Percentiles rank a stretch among this genome's conserved stretches.
Evolutionary conservation across 2,113 vertebrate genomes (phyloP).

Genomic region (Sprattus sprattus): DNA sequence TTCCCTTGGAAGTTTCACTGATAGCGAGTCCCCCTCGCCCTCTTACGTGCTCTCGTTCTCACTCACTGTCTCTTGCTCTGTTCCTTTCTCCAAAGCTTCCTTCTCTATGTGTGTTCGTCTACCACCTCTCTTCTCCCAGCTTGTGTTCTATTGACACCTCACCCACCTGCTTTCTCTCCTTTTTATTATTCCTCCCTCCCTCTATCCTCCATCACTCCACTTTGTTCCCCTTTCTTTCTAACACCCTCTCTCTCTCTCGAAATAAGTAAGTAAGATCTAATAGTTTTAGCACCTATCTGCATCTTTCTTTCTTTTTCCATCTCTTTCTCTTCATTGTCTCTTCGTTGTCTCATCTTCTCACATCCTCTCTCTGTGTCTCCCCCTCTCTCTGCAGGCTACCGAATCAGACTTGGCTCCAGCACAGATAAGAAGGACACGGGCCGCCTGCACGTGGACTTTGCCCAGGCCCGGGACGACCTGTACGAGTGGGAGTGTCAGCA

Average conservation of each 20-base stretch:
- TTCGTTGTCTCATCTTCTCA: neutral
- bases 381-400: slow-evolving; percentile 76
- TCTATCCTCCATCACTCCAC: neutral
- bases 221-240: neutral
- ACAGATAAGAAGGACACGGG: slow-evolving; percentile 95
- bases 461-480: slow-evolving; percentile 92
- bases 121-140: neutral
- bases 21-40: neutral
- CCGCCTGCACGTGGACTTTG: slow-evolving; percentile 91
- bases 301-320: neutral
- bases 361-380: neutral
- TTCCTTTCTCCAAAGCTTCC: neutral
- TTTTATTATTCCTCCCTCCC: neutral
- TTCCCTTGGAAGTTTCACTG: neutral
- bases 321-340: neutral
- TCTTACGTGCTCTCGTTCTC: neutral
- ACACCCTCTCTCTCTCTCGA: neutral
- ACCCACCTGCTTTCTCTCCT: neutral
- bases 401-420: slow-evolving; percentile 91
- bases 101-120: neutral
- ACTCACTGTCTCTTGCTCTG: neutral
- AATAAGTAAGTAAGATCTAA: too few species aligned
- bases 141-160: too few species aligned
- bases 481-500: slow-evolving; percentile 97
- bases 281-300: neutral